Evolutionary conservation across 2,113 vertebrate genomes (phyloP).

Genomic region (Scolopax mira): DNA sequence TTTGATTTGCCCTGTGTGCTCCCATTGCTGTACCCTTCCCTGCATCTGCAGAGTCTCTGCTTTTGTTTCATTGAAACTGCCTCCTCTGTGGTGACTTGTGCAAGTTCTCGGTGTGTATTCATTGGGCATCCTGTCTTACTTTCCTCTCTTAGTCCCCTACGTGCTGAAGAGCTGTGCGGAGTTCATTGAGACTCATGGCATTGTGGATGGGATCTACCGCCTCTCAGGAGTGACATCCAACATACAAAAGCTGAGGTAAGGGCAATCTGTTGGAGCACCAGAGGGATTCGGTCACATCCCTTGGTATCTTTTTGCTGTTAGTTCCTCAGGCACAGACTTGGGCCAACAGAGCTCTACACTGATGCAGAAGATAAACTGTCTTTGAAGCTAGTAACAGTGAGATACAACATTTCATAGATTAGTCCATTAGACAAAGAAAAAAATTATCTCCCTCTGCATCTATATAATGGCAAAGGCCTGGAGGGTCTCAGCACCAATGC

Average conservation of each 20-base stretch:
- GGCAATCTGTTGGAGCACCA: neutral
- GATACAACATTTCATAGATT: neutral
- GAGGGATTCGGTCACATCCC: neutral
- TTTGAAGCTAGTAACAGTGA: neutral
- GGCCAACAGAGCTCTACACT: neutral
- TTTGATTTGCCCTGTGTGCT: neutral
- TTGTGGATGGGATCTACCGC: constrained; percentile 97
- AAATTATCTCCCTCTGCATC: neutral
- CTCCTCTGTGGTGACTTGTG: neutral
- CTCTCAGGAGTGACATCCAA: constrained; percentile 97
- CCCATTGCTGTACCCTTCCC: neutral
- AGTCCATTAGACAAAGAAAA: neutral
- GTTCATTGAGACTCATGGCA: constrained; percentile 94
- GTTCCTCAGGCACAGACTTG: neutral
- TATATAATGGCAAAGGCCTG: neutral
- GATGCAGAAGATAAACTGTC: neutral
- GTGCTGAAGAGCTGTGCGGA: constrained; percentile 95
- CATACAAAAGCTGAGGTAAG: constrained; percentile 93
- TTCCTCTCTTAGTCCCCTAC: constrained; percentile 83
- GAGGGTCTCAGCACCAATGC: neutral
- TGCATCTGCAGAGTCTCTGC: neutral
- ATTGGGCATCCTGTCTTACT: neutral
- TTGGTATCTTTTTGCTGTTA: neutral
- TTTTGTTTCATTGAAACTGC: neutral
- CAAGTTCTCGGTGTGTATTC: neutral